These are phyloP conservation scores for Brachyptera risi DNA, from an alignment of 2,888 invertebrate species.

Conservation along the genomic window DNA sequence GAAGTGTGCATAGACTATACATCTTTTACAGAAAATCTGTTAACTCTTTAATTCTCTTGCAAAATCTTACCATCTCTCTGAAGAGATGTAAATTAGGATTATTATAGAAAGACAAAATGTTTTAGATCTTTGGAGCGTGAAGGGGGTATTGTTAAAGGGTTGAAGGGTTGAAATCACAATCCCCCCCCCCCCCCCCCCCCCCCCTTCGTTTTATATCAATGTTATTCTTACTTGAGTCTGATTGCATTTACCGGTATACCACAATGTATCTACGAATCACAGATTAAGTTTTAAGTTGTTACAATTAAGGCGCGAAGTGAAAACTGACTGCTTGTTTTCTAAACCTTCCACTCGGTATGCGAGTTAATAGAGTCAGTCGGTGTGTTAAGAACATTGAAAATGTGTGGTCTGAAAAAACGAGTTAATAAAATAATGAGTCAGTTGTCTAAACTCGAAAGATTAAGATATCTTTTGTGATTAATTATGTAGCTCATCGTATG, in stretches of 20 bases:
- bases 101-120: slow-evolving; percentile 16
- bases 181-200: background rate
- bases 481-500: too few relatives aligned
- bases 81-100: slow-evolving; percentile 20
- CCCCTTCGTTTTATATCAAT: too few relatives aligned
- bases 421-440: slow-evolving; percentile 22
- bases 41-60: slow-evolving; percentile 12
- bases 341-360: background rate
- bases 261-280: too few relatives aligned
- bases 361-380: slow-evolving; percentile 4
- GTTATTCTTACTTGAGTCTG: slow-evolving; percentile 9
- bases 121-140: slow-evolving; percentile 11
- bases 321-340: background rate
- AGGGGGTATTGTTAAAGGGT: slow-evolving; percentile 14
- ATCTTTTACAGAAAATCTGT: slow-evolving; percentile 8
- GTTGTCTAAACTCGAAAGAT: slow-evolving; percentile 11
- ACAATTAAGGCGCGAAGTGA: background rate
- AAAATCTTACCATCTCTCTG: slow-evolving; percentile 3
- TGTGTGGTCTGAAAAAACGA: slow-evolving; percentile 15
- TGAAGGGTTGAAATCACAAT: background rate
- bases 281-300: background rate
- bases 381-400: slow-evolving; percentile 22
- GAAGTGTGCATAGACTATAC: slow-evolving; percentile 3
- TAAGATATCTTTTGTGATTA: too few relatives aligned
- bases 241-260: background rate